Evolutionary conservation across 2,888 invertebrate species (phyloP).

Genomic region (Cephalotes varians): DNA sequence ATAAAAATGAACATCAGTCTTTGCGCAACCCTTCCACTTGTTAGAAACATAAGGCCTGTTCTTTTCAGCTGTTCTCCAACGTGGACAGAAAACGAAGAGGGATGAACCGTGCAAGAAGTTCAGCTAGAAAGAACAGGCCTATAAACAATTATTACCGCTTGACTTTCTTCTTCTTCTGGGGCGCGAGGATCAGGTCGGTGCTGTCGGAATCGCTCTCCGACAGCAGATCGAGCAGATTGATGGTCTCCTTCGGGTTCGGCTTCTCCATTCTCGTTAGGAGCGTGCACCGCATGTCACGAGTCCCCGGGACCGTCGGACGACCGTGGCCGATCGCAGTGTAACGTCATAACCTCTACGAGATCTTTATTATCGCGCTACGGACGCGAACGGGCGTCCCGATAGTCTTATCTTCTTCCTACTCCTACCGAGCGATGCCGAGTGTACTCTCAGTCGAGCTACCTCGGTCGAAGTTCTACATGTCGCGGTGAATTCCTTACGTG

Average conservation of each 20-base stretch:
- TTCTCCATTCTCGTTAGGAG: constrained; percentile 77
- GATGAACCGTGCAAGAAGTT: no score
- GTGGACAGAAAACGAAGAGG: no score
- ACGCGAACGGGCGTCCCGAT: not conserved
- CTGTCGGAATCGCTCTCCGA: constrained; percentile 89
- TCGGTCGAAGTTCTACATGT: not conserved
- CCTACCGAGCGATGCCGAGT: not conserved
- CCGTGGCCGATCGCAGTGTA: not conserved
- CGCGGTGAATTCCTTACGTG: not conserved
- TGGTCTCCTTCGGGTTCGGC: constrained; percentile 88
- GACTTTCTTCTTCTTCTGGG: constrained; percentile 88
- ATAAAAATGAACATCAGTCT: no score
- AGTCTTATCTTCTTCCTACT: not conserved
- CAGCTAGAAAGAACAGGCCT: no score
- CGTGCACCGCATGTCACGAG: constrained; percentile 49
- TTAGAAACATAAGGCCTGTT: no score
- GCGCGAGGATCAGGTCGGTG: constrained; percentile 87
- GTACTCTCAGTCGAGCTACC: not conserved
- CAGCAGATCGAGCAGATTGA: constrained; percentile 88
- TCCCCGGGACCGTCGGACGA: constrained; percentile 30
- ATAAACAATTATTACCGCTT: constrained; percentile 85
- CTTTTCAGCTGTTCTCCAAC: no score
- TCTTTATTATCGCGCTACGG: not conserved
- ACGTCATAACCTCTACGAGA: constrained; percentile 65
- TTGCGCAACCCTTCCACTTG: no score